Evolutionary conservation across 2,888 invertebrate species (phyloP).

Genomic region (Apomyelois bistriatella): DNA sequence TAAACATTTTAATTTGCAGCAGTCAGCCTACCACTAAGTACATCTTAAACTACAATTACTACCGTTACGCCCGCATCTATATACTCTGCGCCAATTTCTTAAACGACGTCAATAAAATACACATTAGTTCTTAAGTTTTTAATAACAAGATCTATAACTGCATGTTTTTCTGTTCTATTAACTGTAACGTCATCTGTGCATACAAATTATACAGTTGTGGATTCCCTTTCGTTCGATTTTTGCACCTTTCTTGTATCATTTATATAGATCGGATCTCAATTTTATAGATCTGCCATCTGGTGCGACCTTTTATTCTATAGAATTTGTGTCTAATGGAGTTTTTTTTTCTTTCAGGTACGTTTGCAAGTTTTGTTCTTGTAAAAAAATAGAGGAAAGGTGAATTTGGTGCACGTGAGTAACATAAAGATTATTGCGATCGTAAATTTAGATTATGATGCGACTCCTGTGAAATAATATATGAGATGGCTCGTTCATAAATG

Average conservation of each 20-base stretch:
- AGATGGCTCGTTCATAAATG: background rate
- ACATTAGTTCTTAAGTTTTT: slow-evolving; percentile 17
- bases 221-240: slow-evolving; percentile 54
- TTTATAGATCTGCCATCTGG: slow-evolving; percentile 59
- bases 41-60: slow-evolving; percentile 43
- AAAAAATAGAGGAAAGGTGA: slow-evolving; percentile 28
- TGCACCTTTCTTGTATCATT: slow-evolving; percentile 53
- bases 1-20: slow-evolving; percentile 4
- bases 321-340: slow-evolving; percentile 50
- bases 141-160: slow-evolving; percentile 27
- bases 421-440: slow-evolving; percentile 16
- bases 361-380: slow-evolving; percentile 38
- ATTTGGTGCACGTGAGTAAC: slow-evolving; percentile 40
- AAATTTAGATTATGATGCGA: slow-evolving; percentile 11
- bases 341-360: slow-evolving; percentile 63
- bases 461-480: background rate
- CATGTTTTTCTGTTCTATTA: slow-evolving; percentile 6
- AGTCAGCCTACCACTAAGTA: slow-evolving; percentile 1
- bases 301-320: slow-evolving; percentile 57
- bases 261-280: slow-evolving; percentile 45
- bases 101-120: slow-evolving; percentile 5
- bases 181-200: slow-evolving; percentile 29
- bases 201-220: slow-evolving; percentile 49
- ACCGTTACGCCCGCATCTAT: slow-evolving; percentile 34
- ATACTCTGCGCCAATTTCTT: background rate